Evolutionary conservation across 1,140 invertebrate species (phyloP).

Genomic region (Brachionus plicatilis): DNA sequence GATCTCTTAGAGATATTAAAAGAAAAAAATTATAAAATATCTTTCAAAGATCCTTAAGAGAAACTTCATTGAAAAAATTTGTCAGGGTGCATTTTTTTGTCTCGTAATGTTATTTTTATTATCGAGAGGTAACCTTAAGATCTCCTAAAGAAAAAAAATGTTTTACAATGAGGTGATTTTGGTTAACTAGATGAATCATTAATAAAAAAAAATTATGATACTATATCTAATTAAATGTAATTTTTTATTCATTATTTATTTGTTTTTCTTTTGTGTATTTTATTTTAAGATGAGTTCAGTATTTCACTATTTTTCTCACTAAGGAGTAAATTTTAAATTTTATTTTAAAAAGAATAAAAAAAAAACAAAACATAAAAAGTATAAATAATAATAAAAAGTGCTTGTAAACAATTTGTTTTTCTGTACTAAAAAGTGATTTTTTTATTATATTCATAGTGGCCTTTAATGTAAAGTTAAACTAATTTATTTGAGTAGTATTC

Average conservation of each 20-base stretch:
- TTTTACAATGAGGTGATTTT: background rate
- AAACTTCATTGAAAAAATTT: no score
- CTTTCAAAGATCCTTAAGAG: no score
- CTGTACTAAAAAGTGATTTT: background rate
- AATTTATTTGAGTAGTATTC: background rate
- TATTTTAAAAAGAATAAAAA: background rate
- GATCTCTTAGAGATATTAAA: background rate
- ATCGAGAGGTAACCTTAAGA: background rate
- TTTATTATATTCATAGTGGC: background rate
- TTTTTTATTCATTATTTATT: background rate
- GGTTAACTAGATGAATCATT: background rate
- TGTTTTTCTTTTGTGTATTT: background rate
- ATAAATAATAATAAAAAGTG: background rate
- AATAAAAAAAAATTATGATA: background rate
- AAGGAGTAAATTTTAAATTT: background rate
- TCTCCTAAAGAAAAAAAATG: background rate
- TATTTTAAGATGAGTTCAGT: background rate
- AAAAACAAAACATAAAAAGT: background rate
- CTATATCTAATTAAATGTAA: background rate
- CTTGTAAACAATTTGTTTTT: background rate
- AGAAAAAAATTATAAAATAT: no score
- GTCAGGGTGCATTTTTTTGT: no score
- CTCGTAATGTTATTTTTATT: background rate
- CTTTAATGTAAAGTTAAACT: background rate
- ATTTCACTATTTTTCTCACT: background rate